phyloP scores from a whole-genome alignment of 1,140 invertebrate genomes.

The Trachymyrmex septentrionalis region DNA sequence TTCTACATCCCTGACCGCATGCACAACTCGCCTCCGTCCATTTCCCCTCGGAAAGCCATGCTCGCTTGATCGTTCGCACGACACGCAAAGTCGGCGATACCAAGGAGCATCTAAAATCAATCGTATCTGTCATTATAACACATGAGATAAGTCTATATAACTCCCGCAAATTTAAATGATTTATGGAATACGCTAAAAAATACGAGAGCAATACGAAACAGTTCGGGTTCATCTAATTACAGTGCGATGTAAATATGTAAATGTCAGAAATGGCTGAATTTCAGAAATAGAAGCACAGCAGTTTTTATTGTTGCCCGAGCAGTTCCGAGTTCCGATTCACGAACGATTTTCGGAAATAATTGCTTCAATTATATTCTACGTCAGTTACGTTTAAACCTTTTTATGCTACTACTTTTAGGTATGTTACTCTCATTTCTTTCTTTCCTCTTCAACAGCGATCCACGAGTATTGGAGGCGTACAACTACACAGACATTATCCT shows the following conservation, averaged over 20 bases:
- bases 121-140: slow-evolving; percentile 13
- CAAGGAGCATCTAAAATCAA: slow-evolving; percentile 19
- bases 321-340: not conserved
- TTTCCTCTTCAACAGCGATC: slow-evolving; percentile 89
- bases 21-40: not conserved
- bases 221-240: not conserved
- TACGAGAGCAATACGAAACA: not conserved
- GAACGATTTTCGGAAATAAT: not conserved
- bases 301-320: not conserved
- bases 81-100: not conserved
- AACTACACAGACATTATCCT: slow-evolving; percentile 94
- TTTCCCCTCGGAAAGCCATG: not conserved
- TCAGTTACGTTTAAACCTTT: slow-evolving; percentile 23
- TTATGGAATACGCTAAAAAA: not conserved
- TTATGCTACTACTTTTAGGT: not conserved
- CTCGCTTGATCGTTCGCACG: slow-evolving; percentile 25
- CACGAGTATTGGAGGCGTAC: slow-evolving; percentile 91
- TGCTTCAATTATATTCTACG: not conserved
- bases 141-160: not conserved
- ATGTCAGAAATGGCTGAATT: not conserved
- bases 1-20: slow-evolving; percentile 56
- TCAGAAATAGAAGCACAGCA: not conserved
- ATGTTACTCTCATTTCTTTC: slow-evolving; percentile 25
- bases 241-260: slow-evolving; percentile 2
- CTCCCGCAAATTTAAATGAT: not conserved